Conservation (phyloP, 2,113 vertebrate species). For the Labrus mixtus region DNA sequence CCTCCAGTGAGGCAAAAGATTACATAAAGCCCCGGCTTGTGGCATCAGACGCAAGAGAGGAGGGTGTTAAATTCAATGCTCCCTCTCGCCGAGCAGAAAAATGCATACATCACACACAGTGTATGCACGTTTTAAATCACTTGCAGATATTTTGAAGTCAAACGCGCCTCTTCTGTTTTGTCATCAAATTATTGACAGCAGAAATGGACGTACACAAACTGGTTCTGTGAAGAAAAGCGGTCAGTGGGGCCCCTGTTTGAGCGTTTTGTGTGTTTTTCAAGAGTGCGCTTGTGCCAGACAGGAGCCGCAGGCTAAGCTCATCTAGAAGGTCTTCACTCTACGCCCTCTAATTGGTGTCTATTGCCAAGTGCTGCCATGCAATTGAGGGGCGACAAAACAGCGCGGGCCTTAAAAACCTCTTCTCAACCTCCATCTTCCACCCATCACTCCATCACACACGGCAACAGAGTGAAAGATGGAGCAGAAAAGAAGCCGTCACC, state of each 20-base stretch:
- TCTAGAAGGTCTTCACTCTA: constrained; percentile 51
- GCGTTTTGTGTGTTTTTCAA: not conserved
- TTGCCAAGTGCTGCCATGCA: constrained; percentile 44
- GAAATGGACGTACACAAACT: constrained; percentile 18
- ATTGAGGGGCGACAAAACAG: constrained; percentile 56
- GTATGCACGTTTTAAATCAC: constrained; percentile 51
- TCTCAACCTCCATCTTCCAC: constrained; percentile 16
- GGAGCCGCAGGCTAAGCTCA: constrained; percentile 64
- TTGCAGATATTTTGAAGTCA: constrained; percentile 21
- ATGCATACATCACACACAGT: constrained; percentile 28
- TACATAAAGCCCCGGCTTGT: constrained; percentile 51
- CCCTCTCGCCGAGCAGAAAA: constrained; percentile 21
- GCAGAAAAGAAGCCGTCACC: constrained; percentile 43
- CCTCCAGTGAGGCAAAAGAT: constrained; percentile 49
- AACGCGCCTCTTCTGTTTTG: constrained; percentile 6
- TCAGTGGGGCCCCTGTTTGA: constrained; percentile 8
- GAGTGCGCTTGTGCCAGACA: constrained; percentile 39
- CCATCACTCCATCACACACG: constrained; percentile 57
- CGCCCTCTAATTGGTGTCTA: constrained; percentile 61
- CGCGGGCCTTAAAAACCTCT: constrained; percentile 39
- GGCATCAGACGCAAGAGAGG: constrained; percentile 58
- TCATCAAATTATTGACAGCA: constrained; percentile 35
- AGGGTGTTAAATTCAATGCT: constrained; percentile 57
- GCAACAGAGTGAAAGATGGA: constrained; percentile 18
- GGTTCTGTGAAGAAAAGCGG: not conserved